Evolutionary conservation across 2,888 invertebrate species (phyloP).

Genomic region (Zelleria hepariella): DNA sequence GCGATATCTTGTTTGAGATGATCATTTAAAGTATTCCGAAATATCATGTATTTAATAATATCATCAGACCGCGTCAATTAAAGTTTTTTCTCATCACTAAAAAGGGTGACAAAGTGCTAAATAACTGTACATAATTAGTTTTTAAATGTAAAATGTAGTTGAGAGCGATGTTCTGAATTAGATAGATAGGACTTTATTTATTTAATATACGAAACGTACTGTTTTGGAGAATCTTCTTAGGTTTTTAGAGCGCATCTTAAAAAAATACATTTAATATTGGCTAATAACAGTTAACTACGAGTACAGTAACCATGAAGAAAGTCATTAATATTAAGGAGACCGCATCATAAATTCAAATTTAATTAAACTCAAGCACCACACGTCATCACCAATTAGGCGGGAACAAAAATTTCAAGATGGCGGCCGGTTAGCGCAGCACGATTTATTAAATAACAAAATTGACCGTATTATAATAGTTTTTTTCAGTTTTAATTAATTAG

Average conservation of each 20-base stretch:
- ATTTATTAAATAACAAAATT: constrained; percentile 69
- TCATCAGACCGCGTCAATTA: neutral
- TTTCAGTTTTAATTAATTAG: constrained; percentile 67
- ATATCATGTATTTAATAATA: no score
- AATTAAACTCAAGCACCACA: constrained; percentile 2
- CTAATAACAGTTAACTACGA: neutral
- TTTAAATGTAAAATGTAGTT: neutral
- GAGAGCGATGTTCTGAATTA: constrained; percentile 4
- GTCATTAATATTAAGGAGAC: neutral
- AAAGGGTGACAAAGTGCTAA: constrained; percentile 5
- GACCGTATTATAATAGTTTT: constrained; percentile 66
- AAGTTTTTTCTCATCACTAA: neutral
- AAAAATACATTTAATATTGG: neutral
- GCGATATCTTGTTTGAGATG: no score
- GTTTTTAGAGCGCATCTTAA: neutral
- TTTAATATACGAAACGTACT: neutral
- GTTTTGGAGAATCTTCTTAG: neutral
- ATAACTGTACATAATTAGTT: neutral
- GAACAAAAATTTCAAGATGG: constrained; percentile 51
- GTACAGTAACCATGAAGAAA: neutral
- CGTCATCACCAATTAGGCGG: constrained; percentile 7
- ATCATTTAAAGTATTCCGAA: no score
- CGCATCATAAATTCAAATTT: neutral
- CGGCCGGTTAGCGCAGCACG: constrained; percentile 56
- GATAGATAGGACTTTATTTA: neutral